phyloP scores from a whole-genome alignment of 2,113 vertebrate genomes.

The Epinephelus moara region DNA sequence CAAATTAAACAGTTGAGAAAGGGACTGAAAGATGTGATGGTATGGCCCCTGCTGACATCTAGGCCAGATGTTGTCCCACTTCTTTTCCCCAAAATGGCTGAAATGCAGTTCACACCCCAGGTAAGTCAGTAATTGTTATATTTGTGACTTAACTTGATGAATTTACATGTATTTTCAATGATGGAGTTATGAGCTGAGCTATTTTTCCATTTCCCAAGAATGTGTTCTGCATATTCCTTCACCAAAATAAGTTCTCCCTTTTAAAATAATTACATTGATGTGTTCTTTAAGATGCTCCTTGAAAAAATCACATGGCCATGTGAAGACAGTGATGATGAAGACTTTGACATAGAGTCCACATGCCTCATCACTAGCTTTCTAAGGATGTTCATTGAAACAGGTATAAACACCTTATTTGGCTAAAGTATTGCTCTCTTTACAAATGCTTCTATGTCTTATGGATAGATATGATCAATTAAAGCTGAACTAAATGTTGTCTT shows the following conservation, averaged over 20 bases:
- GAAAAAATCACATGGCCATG: slow-evolving; percentile 12
- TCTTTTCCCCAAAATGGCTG: slow-evolving; percentile 26
- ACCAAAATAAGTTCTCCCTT: slow-evolving; percentile 3
- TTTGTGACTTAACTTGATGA: background rate
- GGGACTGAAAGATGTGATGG: slow-evolving; percentile 32
- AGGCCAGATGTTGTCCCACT: background rate
- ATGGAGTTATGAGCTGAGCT: background rate
- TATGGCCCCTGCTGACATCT: too few relatives aligned
- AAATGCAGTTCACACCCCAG: slow-evolving; percentile 27
- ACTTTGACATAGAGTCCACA: slow-evolving; percentile 1
- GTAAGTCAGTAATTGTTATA: slow-evolving; percentile 10
- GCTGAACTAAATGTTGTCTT: slow-evolving; percentile 1
- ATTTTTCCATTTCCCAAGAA: slow-evolving; percentile 16
- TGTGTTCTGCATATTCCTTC: slow-evolving; percentile 12
- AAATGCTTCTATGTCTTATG: background rate
- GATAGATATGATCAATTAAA: background rate
- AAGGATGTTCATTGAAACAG: slow-evolving; percentile 9
- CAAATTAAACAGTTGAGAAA: slow-evolving; percentile 47
- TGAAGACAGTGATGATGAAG: slow-evolving; percentile 20
- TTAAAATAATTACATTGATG: slow-evolving; percentile 6
- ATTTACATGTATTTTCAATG: slow-evolving; percentile 18
- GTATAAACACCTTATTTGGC: background rate
- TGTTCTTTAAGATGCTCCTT: slow-evolving; percentile 22
- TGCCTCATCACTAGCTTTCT: slow-evolving; percentile 13
- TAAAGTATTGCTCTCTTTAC: background rate